Base-by-base conservation (phyloP, 2,797 vertebrate species). In the Sylvia borin region DNA sequence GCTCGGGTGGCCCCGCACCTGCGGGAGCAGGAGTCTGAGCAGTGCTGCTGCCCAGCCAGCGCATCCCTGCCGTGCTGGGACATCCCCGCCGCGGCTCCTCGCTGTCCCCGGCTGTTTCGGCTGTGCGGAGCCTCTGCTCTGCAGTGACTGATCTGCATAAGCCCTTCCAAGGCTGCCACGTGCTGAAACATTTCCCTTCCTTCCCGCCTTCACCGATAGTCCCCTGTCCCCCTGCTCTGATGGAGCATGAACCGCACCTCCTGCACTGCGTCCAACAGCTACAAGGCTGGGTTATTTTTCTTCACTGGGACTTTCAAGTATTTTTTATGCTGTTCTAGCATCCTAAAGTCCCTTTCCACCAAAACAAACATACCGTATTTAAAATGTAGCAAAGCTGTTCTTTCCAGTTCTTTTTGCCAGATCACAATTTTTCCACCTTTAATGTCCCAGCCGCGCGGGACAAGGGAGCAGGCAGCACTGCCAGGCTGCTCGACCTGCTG, bases 41-140 rank as follows among this genome's bases (percentile, higher is more conserved):
- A 40, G 42, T 4, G 67, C 60, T 18, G 58, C 71, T 48, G 42
- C 55, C 5, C 11, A 6, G 18, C 3, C n/a, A 13, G 54, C 0
- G 1, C 15, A 1, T 36, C 45, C 4, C 8, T 22, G 31, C 64
- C 45, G 13, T 0, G 19, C 18, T 0, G 5, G 3, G 42, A 1
- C 8, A 36, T 42, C 26, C 53, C 67, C 45, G 7, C 29, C 3
- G 0, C 0, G 2, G 42, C 47, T 66, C 26, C 47, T 36, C 1
- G 1, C 55, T 61, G 18, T 27, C 36, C 70, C 36, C 2, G 0
- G 4, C 50, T n/a, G 14, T 5, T 47, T 6, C 1, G 9, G 38
- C 42, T 7, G 14, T 20, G 43, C 4, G 1, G 31, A n/a, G 57
- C 11, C 40, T 54, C 76, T n/a, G 61, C 10, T 3, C 22, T 16